Percentiles rank a stretch among this genome's conserved stretches.
Conservation (phyloP, 2,888 invertebrate genomes). For the Synanthedon andrenaeformis region DNA sequence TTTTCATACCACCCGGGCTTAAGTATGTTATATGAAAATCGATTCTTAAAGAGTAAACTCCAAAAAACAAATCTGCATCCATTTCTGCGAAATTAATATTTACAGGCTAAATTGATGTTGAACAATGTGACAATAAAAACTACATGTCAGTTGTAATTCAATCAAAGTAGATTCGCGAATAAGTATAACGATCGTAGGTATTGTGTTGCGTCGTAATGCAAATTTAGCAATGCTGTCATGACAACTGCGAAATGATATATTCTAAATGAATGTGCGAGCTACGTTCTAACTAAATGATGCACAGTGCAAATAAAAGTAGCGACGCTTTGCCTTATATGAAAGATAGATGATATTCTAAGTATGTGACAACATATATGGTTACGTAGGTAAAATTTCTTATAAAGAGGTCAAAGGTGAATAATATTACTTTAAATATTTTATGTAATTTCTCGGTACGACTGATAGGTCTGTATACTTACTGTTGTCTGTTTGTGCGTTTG, state of each 20-base stretch:
- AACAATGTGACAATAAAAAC: not conserved
- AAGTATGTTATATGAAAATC: too few species aligned
- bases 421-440: too few species aligned
- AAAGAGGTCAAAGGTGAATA: too few species aligned
- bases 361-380: not conserved
- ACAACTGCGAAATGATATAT: constrained; percentile 48
- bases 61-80: too few species aligned
- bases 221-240: constrained; percentile 38
- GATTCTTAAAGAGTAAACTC: too few species aligned
- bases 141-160: not conserved
- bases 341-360: constrained; percentile 18
- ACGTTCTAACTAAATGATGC: too few species aligned
- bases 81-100: too few species aligned
- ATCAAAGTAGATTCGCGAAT: constrained; percentile 12
- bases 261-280: constrained; percentile 17
- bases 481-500: too few species aligned
- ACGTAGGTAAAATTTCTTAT: not conserved
- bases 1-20: too few species aligned
- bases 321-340: constrained; percentile 26
- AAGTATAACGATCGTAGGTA: constrained; percentile 10
- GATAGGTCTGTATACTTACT: too few species aligned
- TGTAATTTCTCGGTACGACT: too few species aligned
- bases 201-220: constrained; percentile 38
- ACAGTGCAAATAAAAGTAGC: too few species aligned
- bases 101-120: not conserved